Evolutionary conservation across 2,888 invertebrate species (phyloP).

Genomic region (Cantharis nigra): DNA sequence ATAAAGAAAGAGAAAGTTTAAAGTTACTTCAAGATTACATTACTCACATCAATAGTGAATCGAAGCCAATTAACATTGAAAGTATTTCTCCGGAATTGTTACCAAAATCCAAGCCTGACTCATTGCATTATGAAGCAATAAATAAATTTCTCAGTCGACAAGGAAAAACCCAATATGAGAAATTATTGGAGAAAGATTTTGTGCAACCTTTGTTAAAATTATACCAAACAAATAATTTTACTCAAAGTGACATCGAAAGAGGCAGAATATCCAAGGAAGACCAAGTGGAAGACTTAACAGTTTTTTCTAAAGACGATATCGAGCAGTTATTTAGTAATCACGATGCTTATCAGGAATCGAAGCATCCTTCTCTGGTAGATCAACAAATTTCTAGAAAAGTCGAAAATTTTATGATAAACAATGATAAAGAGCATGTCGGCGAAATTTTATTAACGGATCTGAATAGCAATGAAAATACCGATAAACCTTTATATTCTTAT

Average conservation of each 20-base stretch:
- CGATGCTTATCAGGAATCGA: conserved; percentile 40
- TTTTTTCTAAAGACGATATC: conserved; percentile 44
- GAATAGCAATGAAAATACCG: conserved; percentile 36
- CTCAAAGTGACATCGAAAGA: neutral
- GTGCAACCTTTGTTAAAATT: conserved; percentile 49
- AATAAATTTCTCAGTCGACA: conserved; percentile 42
- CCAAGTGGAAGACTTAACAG: conserved; percentile 42
- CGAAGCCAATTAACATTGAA: conserved; percentile 1
- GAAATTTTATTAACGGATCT: conserved; percentile 49
- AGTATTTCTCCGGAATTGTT: conserved; percentile 1
- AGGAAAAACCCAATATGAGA: conserved; percentile 49
- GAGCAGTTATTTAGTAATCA: conserved; percentile 41
- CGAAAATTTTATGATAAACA: conserved; percentile 28
- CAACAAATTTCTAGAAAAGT: conserved; percentile 13
- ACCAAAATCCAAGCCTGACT: conserved; percentile 29
- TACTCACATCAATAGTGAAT: conserved; percentile 37
- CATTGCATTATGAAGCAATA: conserved; percentile 38
- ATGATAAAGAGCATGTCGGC: conserved; percentile 52
- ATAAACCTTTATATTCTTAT: neutral
- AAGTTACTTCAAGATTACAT: conserved; percentile 43
- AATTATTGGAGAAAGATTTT: conserved; percentile 49
- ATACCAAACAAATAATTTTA: conserved; percentile 38
- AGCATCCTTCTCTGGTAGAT: neutral
- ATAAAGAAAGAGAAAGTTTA: conserved; percentile 37
- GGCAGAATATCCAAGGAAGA: conserved; percentile 48